Base-by-base conservation (phyloP, 1,140 invertebrate species). In the Anastrepha ludens region DNA sequence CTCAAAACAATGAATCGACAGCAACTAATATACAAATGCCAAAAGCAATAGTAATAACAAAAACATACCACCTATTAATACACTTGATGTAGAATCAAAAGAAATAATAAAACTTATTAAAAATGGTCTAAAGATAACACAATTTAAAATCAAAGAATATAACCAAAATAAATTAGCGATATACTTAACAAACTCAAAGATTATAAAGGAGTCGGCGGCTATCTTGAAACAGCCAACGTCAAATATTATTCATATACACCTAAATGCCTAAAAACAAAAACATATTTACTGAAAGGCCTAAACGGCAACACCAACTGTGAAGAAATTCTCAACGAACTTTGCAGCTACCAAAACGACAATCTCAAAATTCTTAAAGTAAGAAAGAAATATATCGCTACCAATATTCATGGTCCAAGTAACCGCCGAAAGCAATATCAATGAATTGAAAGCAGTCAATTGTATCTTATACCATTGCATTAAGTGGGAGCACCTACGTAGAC, bases 341-440 rank as follows among this genome's bases (percentile, higher is more conserved):
- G 85, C 47, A 65, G 47, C 17, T 86, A 44, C n/a, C 13, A 86
- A 17, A 86, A 86, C 47, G 13, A 85, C 6, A 39, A 65, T 50
- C 47, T 64, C 7, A 65, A 86, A 65, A 8, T 86, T 47, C 39
- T 65, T 7, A 86, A 86, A 64, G 60, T 86, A 29, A 85, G 50
- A 85, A 55, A 59, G 20, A 8, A 59, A 59, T 3, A 47, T 47
- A 11, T 11, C 41, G 9, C 39, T 58, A 6, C 65, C 64, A 58
- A 87, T 87, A 13, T 87, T 87, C 39, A 3, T 87, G 20, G 64
- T 87, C 13, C 86, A 87, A 87, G 50, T 87, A 20, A 87, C 86
- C 2, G 41, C 65, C 6, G 64, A 70, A 39, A 86, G 65, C 47
- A 74, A 55, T 65, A 9, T 70, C n/a, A 62, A 50, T 29, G 58